A percentile compares a stretch with the other conserved stretches of the same genome.
Evolutionary conservation across 2,797 vertebrate genomes (phyloP).

Genomic region (Gambelia wislizenii): DNA sequence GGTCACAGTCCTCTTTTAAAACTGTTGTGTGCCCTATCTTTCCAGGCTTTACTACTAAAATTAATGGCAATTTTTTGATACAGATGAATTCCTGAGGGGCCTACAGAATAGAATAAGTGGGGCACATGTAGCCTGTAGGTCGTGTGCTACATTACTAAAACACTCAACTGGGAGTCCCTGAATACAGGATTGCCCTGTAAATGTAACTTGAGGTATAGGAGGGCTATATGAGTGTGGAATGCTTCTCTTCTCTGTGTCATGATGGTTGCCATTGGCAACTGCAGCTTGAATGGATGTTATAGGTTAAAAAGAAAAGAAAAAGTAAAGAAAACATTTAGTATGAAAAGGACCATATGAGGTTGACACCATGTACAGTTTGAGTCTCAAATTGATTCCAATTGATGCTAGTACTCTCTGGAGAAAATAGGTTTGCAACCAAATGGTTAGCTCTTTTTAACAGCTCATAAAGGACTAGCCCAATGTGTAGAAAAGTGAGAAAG

Average conservation of each 20-base stretch:
- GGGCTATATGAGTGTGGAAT: not conserved
- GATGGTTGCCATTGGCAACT: not conserved
- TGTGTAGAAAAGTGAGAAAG: not conserved
- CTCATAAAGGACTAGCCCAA: not conserved
- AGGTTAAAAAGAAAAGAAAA: not conserved
- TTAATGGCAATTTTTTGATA: no score
- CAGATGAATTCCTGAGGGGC: no score
- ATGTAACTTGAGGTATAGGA: not conserved
- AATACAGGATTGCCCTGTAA: not conserved
- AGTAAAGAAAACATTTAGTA: not conserved
- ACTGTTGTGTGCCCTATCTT: no score
- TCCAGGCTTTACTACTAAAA: no score
- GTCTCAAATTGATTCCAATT: not conserved
- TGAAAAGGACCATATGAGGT: not conserved
- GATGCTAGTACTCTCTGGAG: not conserved
- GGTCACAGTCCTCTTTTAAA: no score
- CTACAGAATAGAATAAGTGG: no score
- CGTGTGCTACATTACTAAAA: no score
- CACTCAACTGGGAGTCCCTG: not conserved
- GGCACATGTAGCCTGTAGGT: no score
- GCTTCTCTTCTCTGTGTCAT: not conserved
- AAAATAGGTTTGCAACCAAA: constrained; percentile 11
- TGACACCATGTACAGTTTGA: not conserved
- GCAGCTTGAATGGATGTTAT: not conserved
- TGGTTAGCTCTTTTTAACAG: constrained; percentile 16